A percentile compares a stretch with the other conserved stretches of the same genome.
Evolutionary conservation across 2,113 vertebrate genomes (phyloP).

Genomic region (Antidorcas marsupialis): DNA sequence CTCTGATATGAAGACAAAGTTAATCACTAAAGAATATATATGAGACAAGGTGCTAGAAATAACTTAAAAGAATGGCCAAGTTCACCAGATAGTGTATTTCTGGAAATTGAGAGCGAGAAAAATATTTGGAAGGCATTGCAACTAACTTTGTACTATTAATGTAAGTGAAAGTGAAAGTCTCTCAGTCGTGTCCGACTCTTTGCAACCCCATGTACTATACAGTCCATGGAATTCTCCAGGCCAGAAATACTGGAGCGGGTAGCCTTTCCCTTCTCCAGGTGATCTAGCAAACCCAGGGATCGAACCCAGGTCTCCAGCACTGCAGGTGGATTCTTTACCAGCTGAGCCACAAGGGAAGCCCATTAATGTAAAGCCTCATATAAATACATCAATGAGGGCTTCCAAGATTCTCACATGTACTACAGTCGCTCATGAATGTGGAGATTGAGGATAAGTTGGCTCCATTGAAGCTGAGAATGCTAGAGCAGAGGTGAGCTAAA

Average conservation of each 20-base stretch:
- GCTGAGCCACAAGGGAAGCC: too few species aligned
- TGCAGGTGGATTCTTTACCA: too few species aligned
- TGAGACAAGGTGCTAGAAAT: neutral
- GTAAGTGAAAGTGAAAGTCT: too few species aligned
- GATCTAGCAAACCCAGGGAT: too few species aligned
- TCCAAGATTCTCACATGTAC: neutral
- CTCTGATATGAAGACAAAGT: neutral
- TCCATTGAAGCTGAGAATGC: neutral
- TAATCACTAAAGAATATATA: neutral
- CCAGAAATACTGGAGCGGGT: too few species aligned
- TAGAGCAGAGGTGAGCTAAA: neutral
- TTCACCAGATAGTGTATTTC: neutral
- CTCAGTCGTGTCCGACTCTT: too few species aligned
- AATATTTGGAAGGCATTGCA: neutral
- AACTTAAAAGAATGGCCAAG: neutral
- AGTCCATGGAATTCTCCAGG: too few species aligned
- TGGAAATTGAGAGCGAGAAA: neutral
- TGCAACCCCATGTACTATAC: fast-evolving
- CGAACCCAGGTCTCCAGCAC: too few species aligned
- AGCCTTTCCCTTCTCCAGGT: too few species aligned
- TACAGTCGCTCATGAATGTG: neutral
- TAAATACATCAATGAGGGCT: neutral
- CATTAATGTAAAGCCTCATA: neutral
- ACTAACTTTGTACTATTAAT: neutral
- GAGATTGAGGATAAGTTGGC: neutral